These are phyloP conservation scores for Ptychoptera contaminata DNA, from an alignment of 2,888 invertebrate species.

Conservation along the genomic window DNA sequence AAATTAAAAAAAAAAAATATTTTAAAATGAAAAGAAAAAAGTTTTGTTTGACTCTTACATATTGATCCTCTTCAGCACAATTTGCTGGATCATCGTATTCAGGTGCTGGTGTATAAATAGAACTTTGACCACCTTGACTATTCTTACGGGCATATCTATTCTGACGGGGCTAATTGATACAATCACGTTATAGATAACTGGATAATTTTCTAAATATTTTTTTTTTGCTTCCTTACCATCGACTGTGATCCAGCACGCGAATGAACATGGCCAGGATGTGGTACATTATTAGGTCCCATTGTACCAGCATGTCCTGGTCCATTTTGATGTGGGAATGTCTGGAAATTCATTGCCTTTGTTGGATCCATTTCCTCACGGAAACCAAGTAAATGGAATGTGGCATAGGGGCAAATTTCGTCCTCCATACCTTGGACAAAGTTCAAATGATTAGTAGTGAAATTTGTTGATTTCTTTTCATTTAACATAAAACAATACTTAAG, in stretches of 20 bases:
- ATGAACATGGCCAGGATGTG: slow-evolving; percentile 57
- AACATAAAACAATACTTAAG: no score
- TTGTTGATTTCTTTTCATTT: no score
- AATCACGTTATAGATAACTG: not conserved
- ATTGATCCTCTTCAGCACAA: slow-evolving; percentile 82
- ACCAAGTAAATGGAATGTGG: slow-evolving; percentile 87
- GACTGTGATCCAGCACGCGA: slow-evolving; percentile 80
- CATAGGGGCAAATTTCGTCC: slow-evolving; percentile 93
- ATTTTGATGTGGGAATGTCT: slow-evolving; percentile 68
- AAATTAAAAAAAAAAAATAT: slow-evolving; percentile 4
- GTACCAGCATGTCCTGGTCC: slow-evolving; percentile 62
- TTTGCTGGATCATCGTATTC: slow-evolving; percentile 91
- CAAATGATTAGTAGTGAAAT: not conserved
- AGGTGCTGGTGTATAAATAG: slow-evolving; percentile 67
- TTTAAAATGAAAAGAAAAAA: not conserved
- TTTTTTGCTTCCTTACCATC: slow-evolving; percentile 39
- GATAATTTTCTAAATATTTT: slow-evolving; percentile 15
- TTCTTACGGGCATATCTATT: slow-evolving; percentile 55
- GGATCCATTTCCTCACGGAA: slow-evolving; percentile 95
- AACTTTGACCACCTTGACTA: slow-evolving; percentile 67
- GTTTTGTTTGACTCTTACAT: slow-evolving; percentile 34
- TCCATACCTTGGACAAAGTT: slow-evolving; percentile 56
- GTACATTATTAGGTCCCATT: slow-evolving; percentile 62
- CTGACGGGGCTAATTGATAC: slow-evolving; percentile 36
- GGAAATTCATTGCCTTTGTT: slow-evolving; percentile 75